Base-by-base conservation (phyloP, 2,113 vertebrate genomes). In the Callocephalon fimbriatum region DNA sequence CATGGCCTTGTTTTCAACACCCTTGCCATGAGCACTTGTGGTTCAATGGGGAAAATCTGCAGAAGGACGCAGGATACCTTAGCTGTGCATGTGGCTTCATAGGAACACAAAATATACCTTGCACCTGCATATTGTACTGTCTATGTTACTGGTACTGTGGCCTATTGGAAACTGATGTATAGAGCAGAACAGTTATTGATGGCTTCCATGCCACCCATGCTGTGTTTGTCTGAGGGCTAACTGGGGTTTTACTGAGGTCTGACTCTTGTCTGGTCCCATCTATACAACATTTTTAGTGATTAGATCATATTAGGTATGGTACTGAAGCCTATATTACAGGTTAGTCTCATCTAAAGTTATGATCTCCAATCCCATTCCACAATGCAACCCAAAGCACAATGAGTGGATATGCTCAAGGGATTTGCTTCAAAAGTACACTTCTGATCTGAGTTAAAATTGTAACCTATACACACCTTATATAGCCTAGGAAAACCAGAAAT, bases 31-130 rank as follows among this genome's bases (percentile, higher is more conserved):
- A 86, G 23, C 18, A 66, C 48, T 42, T 82, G 67, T 56, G 7
- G 29, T 7, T 83, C 8, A 35, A 29, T 11, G 10, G 17, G 16
- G 16, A 58, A 73, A 78, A 76, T 50, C 0, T 38, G 19, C 14
- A 47, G 35, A 51, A 65, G 10, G 59, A 21, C 21, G n/a, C 2
- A 58, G 14, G 56, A 47, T 45, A 51, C 45, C 7, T 27, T 37
- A 25, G 7, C 21, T 38, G 2, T 42, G 31, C 0, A 2, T 6
- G 4, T 22, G 58, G 32, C 48, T 90, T 74, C 22, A 32, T 0
- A 45, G 42, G 35, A 63, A 50, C 15, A 75, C 6, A 50, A 75
- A 62, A 50, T 32, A 23, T 13, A 45, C 9, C 38, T 38, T 29
- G 21, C 3, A 35, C 27, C 65, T 48, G 17, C 19, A 8, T 48